Percentiles rank a stretch among this genome's conserved stretches.
phyloP scores from a whole-genome alignment of 2,888 invertebrate genomes.

The Chironomus riparius region DNA sequence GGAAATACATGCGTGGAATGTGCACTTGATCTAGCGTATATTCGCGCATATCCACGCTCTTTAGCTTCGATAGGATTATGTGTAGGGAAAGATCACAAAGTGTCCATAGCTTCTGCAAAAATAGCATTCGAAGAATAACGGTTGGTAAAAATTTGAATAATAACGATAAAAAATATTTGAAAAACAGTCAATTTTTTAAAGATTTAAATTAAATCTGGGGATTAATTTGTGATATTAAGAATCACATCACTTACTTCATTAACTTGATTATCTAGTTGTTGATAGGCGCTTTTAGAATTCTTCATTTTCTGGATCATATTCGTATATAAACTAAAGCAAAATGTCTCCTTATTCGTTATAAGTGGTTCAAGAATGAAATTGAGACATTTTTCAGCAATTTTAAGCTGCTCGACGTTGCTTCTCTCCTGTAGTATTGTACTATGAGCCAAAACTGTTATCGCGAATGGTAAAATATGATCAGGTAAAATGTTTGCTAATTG shows the following conservation, averaged over 20 bases:
- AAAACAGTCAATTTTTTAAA: constrained; percentile 29
- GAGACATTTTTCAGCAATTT: constrained; percentile 73
- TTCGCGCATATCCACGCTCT: constrained; percentile 82
- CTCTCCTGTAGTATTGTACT: constrained; percentile 64
- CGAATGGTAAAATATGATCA: constrained; percentile 94
- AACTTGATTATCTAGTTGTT: constrained; percentile 69
- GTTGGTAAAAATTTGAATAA: constrained; percentile 1
- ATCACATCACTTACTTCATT: constrained; percentile 55
- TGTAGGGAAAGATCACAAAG: constrained; percentile 91
- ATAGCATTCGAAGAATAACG: constrained; percentile 30
- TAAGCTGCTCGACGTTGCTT: constrained; percentile 52
- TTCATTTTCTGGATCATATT: constrained; percentile 90
- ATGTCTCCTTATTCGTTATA: constrained; percentile 86
- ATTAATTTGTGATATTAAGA: no score
- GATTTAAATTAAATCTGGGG: no score
- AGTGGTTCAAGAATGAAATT: constrained; percentile 93
- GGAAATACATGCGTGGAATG: constrained; percentile 86
- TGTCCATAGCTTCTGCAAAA: constrained; percentile 83
- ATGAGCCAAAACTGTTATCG: constrained; percentile 92
- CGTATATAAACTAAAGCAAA: constrained; percentile 91
- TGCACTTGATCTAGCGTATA: constrained; percentile 69
- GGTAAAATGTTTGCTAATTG: constrained; percentile 85
- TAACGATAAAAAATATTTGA: constrained; percentile 7
- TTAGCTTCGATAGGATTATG: constrained; percentile 76
- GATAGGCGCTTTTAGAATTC: constrained; percentile 80